Base-by-base conservation (phyloP, 2,797 vertebrate genomes). In the Sebastes reedi region DNA sequence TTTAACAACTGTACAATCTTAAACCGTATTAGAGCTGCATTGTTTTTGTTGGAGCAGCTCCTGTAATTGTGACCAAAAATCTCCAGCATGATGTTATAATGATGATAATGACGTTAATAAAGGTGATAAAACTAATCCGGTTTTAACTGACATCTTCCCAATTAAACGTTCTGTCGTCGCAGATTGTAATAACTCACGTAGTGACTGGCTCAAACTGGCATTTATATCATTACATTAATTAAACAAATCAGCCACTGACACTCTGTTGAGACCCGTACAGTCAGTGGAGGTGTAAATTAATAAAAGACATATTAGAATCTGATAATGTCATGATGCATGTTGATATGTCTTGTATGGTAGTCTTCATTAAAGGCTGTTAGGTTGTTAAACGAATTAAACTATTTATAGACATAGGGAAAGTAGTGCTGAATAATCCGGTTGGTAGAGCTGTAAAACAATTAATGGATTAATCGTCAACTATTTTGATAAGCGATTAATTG, bases 81-180 rank as follows among this genome's bases (percentile, higher is more conserved):
- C 42, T 46, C 42, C 0, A 46, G 36, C 16, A 18, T 3, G 42
- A 46, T 46, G 14, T 36, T 36, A 36, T 36, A 36, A 36, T 36
- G 1, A 39, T 39, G 12, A 2, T 39, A 13, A 39, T 39, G 36
- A 39, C 36, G 0, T 39, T 39, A 39, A 39, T 0, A 42, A 14
- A 42, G 39, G 39, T 42, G 39, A 42, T 42, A 42, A 77, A 60
- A 66, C 30, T 13, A 60, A 79, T 72, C 20, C 22, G 2, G 39
- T 30, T 27, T 70, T n/a, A 64, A 30, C 8, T 6, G 42, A 42
- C 54, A 25, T 67, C 75, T 50, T 11, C 16, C 39, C 69, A 42
- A 65, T 79, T 25, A 66, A 70, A 76, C n/a, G 52, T 60, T 60
- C 16, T 59, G 55, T 72, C 18, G 20, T 4, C n/a, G 46, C 58